Evolutionary conservation across 2,797 vertebrate genomes (phyloP).

Genomic region (Chanos chanos): DNA sequence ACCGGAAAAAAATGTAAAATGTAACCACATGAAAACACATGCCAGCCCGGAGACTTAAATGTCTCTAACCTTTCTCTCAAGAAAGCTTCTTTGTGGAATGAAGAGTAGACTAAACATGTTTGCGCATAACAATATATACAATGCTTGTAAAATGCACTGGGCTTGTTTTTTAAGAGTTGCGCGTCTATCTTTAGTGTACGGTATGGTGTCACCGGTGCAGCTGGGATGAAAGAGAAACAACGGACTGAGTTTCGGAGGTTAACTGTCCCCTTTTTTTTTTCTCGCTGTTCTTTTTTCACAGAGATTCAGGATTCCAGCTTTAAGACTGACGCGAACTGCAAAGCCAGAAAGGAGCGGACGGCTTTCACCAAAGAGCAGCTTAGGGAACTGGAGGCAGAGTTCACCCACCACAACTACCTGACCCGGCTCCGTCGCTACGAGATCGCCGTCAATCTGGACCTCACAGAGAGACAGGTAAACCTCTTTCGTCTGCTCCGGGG

Average conservation of each 20-base stretch:
- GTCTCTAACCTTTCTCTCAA: no score
- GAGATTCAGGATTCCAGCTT: conserved; percentile 74
- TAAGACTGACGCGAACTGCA: conserved; percentile 82
- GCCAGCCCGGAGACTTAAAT: not conserved
- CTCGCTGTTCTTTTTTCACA: conserved; percentile 52
- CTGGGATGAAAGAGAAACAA: no score
- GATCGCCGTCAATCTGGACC: conserved; percentile 96
- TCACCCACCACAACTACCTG: conserved; percentile 97
- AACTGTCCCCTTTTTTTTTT: no score
- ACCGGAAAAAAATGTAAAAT: conserved; percentile 33
- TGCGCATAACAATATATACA: no score
- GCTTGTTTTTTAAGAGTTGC: no score
- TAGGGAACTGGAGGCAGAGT: conserved; percentile 91
- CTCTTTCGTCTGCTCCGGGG: not conserved
- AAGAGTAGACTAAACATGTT: no score
- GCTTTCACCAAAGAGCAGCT: conserved; percentile 98
- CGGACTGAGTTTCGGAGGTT: no score
- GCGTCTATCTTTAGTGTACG: no score
- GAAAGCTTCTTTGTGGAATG: no score
- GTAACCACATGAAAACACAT: conserved; percentile 28
- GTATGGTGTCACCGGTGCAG: no score
- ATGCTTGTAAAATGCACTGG: no score
- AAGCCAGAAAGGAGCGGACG: conserved; percentile 90
- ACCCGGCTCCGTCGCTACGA: conserved; percentile 96
- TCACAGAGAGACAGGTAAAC: conserved; percentile 93